A percentile compares a stretch with the other conserved stretches of the same genome.
phyloP scores from a whole-genome alignment of 2,113 vertebrate species.

The Origma solitaria region DNA sequence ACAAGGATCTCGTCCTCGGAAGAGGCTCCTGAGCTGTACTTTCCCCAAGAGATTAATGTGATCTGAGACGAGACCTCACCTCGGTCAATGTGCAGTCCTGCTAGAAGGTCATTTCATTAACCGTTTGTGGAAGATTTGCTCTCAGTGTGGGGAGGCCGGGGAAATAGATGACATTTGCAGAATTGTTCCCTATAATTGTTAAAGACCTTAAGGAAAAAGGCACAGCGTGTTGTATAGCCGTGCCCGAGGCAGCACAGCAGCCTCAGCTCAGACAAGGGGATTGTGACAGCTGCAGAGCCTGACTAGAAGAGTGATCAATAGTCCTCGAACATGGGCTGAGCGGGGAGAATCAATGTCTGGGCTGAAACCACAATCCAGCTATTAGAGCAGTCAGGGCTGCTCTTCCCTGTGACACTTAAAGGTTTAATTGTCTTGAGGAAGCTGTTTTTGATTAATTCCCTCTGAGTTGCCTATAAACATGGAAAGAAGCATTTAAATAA shows the following conservation, averaged over 20 bases:
- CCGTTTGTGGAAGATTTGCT: neutral
- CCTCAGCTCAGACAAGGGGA: neutral
- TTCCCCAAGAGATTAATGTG: neutral
- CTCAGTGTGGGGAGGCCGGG: neutral
- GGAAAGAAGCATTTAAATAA: neutral
- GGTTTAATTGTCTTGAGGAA: neutral
- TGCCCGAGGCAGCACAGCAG: neutral
- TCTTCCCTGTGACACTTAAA: neutral
- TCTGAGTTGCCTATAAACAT: neutral
- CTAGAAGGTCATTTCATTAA: accelerated
- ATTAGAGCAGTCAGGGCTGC: neutral
- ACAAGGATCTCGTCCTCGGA: neutral
- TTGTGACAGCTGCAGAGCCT: neutral
- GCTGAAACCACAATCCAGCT: neutral
- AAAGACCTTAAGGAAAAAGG: neutral
- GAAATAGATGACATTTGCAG: neutral
- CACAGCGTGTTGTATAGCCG: accelerated
- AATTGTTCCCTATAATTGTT: neutral
- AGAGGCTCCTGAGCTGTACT: neutral
- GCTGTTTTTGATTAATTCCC: neutral
- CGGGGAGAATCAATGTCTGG: neutral
- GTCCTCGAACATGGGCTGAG: neutral
- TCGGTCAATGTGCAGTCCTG: accelerated
- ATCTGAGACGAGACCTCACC: accelerated
- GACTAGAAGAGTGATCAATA: neutral